Conservation (phyloP, 2,888 invertebrate species). For the Megastigmus dorsalis region DNA sequence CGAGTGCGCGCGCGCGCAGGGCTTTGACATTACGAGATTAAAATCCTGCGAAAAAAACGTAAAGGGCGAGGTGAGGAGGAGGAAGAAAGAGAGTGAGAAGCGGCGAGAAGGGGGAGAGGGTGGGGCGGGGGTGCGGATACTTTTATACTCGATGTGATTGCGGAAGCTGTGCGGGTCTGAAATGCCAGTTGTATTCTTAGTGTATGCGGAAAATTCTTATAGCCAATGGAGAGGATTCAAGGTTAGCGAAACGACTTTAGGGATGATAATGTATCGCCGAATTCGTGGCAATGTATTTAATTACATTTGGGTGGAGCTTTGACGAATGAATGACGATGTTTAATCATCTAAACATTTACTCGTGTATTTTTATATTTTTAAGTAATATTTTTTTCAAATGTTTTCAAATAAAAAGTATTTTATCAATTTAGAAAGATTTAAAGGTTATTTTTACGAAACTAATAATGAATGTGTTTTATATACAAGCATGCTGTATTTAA, state of each 20-base stretch:
- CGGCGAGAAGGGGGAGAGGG: background rate
- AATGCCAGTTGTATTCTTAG: conserved; percentile 68
- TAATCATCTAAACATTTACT: no score
- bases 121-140: background rate
- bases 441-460: no score
- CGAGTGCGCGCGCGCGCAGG: conserved; percentile 66
- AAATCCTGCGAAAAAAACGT: conserved; percentile 66
- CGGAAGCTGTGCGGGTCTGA: conserved; percentile 39
- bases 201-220: conserved; percentile 47
- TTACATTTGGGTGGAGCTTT: background rate
- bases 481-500: no score
- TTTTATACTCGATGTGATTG: conserved; percentile 64
- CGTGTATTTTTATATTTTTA: no score
- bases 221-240: background rate
- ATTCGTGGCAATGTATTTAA: conserved; percentile 5
- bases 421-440: no score
- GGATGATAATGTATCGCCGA: conserved; percentile 6
- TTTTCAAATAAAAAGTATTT: no score
- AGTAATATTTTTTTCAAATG: no score
- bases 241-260: conserved; percentile 17
- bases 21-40: conserved; percentile 74
- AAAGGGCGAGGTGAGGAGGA: conserved; percentile 43
- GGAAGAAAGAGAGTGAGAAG: background rate
- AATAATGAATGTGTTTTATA: no score
- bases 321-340: background rate